A percentile compares a stretch with the other conserved stretches of the same genome.
Conservation (phyloP, 2,113 vertebrate genomes). For the Synchiropus splendidus region DNA sequence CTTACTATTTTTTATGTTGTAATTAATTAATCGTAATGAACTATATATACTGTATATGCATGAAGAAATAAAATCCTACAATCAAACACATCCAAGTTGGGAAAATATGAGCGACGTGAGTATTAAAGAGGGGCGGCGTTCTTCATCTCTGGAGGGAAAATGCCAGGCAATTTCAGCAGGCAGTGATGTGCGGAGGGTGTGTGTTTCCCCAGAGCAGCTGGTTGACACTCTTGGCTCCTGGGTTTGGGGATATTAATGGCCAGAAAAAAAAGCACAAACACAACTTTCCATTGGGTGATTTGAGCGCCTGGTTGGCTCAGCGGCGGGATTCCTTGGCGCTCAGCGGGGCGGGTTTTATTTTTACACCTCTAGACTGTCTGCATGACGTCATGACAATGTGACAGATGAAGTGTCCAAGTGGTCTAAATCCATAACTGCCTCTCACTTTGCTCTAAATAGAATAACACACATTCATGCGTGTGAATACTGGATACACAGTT, state of each 20-base stretch:
- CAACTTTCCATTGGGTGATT: conserved; percentile 44
- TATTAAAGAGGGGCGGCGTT: too few species aligned
- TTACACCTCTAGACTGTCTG: conserved; percentile 3
- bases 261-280: conserved; percentile 21
- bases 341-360: conserved; percentile 24
- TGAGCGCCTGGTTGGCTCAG: conserved; percentile 17
- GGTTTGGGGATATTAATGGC: conserved; percentile 20
- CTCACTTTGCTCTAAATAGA: too few species aligned
- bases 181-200: conserved; percentile 36
- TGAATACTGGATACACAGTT: too few species aligned
- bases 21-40: too few species aligned
- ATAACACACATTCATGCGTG: too few species aligned
- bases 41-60: too few species aligned
- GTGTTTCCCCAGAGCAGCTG: conserved; percentile 43
- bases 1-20: too few species aligned
- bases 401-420: not conserved
- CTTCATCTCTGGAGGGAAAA: conserved; percentile 8
- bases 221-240: conserved; percentile 4
- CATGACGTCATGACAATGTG: conserved; percentile 2
- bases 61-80: too few species aligned
- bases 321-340: conserved; percentile 12
- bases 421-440: not conserved
- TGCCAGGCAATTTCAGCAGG: conserved; percentile 38
- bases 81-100: too few species aligned
- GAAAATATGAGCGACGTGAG: not conserved